Conservation (phyloP, 2,113 vertebrate species). For the Centropristis striata region DNA sequence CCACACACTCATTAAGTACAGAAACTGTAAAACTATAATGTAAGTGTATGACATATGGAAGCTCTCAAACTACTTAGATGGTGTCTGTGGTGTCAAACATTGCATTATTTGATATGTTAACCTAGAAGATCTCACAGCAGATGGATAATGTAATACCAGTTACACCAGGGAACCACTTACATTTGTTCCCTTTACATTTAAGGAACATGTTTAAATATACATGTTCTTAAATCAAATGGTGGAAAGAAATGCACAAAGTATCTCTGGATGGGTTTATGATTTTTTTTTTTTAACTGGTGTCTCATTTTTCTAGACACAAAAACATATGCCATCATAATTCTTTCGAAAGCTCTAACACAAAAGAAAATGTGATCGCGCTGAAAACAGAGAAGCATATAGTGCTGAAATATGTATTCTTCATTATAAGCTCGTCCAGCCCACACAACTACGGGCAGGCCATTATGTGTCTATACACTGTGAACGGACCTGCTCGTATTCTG, state of each 20-base stretch:
- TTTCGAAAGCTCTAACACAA: too few species aligned
- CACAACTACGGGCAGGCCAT: slow-evolving; percentile 14
- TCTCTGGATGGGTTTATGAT: neutral
- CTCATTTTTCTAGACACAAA: neutral
- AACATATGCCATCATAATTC: too few species aligned
- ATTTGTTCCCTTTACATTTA: neutral
- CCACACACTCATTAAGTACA: neutral
- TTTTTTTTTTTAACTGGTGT: neutral
- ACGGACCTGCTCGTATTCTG: slow-evolving; percentile 25
- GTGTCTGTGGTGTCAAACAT: neutral
- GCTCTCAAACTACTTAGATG: neutral
- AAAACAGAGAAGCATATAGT: neutral
- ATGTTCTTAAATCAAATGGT: neutral
- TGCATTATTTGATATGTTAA: neutral
- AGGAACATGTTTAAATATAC: too few species aligned
- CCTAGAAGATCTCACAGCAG: neutral
- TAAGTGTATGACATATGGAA: neutral
- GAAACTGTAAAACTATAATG: too few species aligned
- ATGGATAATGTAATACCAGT: neutral
- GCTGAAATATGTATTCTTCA: too few species aligned
- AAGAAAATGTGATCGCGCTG: too few species aligned
- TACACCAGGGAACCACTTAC: neutral
- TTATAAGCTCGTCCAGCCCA: slow-evolving; percentile 6
- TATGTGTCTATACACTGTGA: slow-evolving; percentile 34
- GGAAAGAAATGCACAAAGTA: neutral